Evolutionary conservation across 2,888 invertebrate genomes (phyloP).

Genomic region (Dryobota labecula): DNA sequence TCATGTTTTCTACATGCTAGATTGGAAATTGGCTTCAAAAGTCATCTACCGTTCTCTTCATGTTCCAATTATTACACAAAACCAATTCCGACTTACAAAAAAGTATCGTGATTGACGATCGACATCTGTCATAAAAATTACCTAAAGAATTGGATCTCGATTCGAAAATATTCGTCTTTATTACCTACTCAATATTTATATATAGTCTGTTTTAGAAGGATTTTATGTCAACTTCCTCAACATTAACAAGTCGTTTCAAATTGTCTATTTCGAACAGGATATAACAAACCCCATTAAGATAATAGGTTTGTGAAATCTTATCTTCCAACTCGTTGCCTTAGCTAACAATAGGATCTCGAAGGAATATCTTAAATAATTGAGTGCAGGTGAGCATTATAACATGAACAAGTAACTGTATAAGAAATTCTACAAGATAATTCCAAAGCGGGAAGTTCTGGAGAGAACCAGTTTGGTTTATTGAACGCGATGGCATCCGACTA

Average conservation of each 20-base stretch:
- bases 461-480: constrained; percentile 85
- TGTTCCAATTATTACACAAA: constrained; percentile 18
- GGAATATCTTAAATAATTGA: constrained; percentile 59
- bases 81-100: constrained; percentile 24
- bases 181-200: neutral
- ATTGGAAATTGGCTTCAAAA: neutral
- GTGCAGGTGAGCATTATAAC: constrained; percentile 61
- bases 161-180: neutral
- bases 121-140: constrained; percentile 7
- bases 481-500: constrained; percentile 84
- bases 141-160: constrained; percentile 5
- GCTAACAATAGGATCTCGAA: constrained; percentile 40
- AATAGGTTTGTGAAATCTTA: constrained; percentile 46
- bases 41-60: constrained; percentile 19
- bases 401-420: constrained; percentile 80
- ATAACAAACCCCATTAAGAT: constrained; percentile 52
- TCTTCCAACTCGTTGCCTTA: constrained; percentile 28
- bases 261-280: constrained; percentile 38
- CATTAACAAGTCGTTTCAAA: constrained; percentile 25
- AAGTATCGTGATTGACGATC: constrained; percentile 23
- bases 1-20: neutral
- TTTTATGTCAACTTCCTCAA: constrained; percentile 23
- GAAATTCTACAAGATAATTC: constrained; percentile 85
- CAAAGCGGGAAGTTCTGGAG: constrained; percentile 84
- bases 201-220: constrained; percentile 3